A percentile compares a stretch with the other conserved stretches of the same genome.
These are phyloP conservation scores for Chelonus insularis DNA, from an alignment of 1,140 invertebrate species.

Conservation along the genomic window DNA sequence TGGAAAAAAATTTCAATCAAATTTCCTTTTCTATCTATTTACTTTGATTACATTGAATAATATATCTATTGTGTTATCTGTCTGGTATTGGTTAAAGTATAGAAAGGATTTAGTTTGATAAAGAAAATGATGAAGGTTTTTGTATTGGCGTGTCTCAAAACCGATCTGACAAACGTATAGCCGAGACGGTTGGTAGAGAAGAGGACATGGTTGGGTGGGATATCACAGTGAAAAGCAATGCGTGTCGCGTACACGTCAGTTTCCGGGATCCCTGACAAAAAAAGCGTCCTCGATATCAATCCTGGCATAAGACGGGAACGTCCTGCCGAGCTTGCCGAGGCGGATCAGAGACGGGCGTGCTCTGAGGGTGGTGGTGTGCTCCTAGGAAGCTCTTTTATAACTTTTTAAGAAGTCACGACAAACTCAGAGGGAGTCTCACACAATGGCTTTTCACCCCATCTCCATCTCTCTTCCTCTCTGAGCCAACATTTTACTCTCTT, in stretches of 20 bases:
- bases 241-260: conserved; percentile 18
- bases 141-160: too few species aligned
- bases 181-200: too few species aligned
- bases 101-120: too few species aligned
- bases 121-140: too few species aligned
- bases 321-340: conserved; percentile 31
- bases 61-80: too few species aligned
- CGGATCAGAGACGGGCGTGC: conserved; percentile 20
- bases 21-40: too few species aligned
- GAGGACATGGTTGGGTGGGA: conserved; percentile 16
- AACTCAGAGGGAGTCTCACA: conserved; percentile 36
- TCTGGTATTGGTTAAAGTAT: too few species aligned
- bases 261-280: conserved; percentile 16
- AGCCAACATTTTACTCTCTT: conserved; percentile 19
- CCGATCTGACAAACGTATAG: conserved; percentile 20
- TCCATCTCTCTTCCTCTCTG: conserved; percentile 14
- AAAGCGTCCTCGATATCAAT: conserved; percentile 32
- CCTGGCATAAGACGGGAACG: conserved; percentile 23
- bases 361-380: conserved; percentile 4
- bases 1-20: too few species aligned
- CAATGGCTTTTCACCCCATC: conserved; percentile 39
- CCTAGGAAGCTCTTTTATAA: conserved; percentile 29
- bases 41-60: too few species aligned
- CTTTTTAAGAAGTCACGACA: conserved; percentile 37
- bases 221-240: conserved; percentile 24